Percentiles rank a stretch among this genome's conserved stretches.
Evolutionary conservation across 1,140 invertebrate species (phyloP).

Genomic region (Anastrepha ludens): DNA sequence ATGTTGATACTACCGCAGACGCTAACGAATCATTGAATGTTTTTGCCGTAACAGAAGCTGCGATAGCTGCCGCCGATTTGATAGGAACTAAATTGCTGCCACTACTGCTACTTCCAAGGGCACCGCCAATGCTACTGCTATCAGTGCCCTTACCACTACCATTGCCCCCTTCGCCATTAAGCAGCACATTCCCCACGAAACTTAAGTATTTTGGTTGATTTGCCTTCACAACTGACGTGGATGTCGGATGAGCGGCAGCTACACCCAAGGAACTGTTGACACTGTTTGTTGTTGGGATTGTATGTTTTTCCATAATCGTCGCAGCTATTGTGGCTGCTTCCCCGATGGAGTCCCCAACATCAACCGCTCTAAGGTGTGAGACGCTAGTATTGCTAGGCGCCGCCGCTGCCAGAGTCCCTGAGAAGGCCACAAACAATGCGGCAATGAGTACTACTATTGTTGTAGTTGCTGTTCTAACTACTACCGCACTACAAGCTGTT

Average conservation of each 20-base stretch:
- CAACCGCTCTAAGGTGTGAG: not conserved
- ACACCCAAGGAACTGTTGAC: constrained; percentile 33
- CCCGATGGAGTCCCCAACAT: not conserved
- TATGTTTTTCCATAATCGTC: not conserved
- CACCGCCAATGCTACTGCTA: not conserved
- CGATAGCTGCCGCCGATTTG: constrained; percentile 55
- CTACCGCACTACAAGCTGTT: not conserved
- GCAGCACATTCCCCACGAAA: constrained; percentile 55
- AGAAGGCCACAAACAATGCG: constrained; percentile 60
- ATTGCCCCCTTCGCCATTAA: constrained; percentile 26
- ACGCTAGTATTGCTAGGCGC: constrained; percentile 46
- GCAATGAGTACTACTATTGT: not conserved
- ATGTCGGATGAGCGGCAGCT: not conserved
- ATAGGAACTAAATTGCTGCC: constrained; percentile 56
- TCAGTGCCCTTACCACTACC: constrained; percentile 25
- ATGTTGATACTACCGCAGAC: constrained; percentile 53
- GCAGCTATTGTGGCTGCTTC: not conserved
- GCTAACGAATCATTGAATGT: constrained; percentile 17
- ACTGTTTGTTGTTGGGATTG: not conserved
- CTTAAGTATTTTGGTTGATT: constrained; percentile 54
- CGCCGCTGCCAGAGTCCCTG: constrained; percentile 62
- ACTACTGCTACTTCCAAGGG: not conserved
- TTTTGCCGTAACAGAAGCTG: constrained; percentile 28
- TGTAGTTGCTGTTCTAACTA: not conserved
- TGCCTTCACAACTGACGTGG: not conserved